These are phyloP conservation scores for Pheosia tremula DNA, from an alignment of 2,888 invertebrate species.

Conservation along the genomic window DNA sequence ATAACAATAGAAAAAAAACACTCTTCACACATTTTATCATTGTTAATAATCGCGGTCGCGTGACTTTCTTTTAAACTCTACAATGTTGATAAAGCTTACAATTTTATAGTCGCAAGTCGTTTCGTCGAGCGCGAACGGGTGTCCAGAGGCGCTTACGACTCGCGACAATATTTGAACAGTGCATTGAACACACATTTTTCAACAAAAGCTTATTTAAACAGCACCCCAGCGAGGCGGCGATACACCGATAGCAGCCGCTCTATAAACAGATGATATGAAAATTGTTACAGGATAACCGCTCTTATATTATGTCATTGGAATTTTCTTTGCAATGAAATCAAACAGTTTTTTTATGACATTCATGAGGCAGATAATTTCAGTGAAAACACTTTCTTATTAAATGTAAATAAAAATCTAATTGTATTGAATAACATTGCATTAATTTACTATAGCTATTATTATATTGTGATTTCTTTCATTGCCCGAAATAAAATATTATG, in stretches of 20 bases:
- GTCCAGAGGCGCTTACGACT: constrained; percentile 49
- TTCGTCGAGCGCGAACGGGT: constrained; percentile 22
- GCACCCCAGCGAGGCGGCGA: constrained; percentile 25
- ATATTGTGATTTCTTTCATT: neutral
- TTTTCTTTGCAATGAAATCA: neutral
- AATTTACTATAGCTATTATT: too few relatives aligned
- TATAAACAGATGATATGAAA: constrained; percentile 33
- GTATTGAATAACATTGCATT: too few relatives aligned
- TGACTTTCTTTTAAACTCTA: constrained; percentile 18
- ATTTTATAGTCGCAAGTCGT: constrained; percentile 42
- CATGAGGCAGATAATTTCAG: too few relatives aligned
- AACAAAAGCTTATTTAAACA: constrained; percentile 48
- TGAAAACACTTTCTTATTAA: too few relatives aligned
- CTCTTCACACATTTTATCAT: neutral
- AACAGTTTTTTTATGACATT: too few relatives aligned
- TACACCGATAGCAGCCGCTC: constrained; percentile 33
- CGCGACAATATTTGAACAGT: constrained; percentile 58
- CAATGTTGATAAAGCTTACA: constrained; percentile 44
- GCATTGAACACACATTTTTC: constrained; percentile 45
- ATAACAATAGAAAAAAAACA: neutral
- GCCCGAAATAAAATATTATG: constrained; percentile 1
- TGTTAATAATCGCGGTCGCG: neutral
- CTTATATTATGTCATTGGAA: neutral
- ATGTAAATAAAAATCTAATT: too few relatives aligned
- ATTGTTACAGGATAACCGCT: constrained; percentile 18